Evolutionary conservation across 1,140 invertebrate species (phyloP).

Genomic region (Drosophila guanche): DNA sequence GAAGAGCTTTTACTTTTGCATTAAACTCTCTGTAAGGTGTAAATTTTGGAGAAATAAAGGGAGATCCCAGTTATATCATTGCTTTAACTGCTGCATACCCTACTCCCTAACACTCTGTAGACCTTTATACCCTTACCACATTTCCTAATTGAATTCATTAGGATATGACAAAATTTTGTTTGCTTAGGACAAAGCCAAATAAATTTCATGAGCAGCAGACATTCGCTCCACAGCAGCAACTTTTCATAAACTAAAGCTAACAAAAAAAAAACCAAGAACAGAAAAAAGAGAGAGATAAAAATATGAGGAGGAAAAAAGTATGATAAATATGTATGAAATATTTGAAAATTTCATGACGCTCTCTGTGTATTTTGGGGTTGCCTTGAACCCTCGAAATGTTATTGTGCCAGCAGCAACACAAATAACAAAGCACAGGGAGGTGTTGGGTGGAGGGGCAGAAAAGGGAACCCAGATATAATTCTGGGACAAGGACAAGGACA

Average conservation of each 20-base stretch:
- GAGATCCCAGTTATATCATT: too few species aligned
- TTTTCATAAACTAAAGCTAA: slow-evolving; percentile 6
- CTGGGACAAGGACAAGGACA: slow-evolving; percentile 43
- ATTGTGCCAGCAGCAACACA: slow-evolving; percentile 35
- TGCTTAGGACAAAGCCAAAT: slow-evolving; percentile 30
- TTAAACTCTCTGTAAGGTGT: too few species aligned
- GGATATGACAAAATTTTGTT: slow-evolving; percentile 23
- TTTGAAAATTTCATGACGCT: slow-evolving; percentile 68
- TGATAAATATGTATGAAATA: slow-evolving; percentile 42
- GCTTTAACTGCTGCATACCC: too few species aligned
- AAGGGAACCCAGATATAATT: slow-evolving; percentile 41
- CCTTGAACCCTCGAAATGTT: slow-evolving; percentile 32
- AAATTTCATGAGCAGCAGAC: slow-evolving; percentile 30
- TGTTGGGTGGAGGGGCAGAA: neutral
- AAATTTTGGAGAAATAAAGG: too few species aligned
- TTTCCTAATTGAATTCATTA: slow-evolving; percentile 52
- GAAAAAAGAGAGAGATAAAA: slow-evolving; percentile 15
- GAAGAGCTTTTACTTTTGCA: too few species aligned
- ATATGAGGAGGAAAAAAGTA: slow-evolving; percentile 5
- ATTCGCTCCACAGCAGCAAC: too few species aligned
- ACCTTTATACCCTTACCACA: neutral
- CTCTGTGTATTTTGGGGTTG: slow-evolving; percentile 15
- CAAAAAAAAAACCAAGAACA: slow-evolving; percentile 31
- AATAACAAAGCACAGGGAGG: slow-evolving; percentile 15
- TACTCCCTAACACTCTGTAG: too few species aligned